Conservation (phyloP, 2,797 vertebrate species). For the Etheostoma nigrum region DNA sequence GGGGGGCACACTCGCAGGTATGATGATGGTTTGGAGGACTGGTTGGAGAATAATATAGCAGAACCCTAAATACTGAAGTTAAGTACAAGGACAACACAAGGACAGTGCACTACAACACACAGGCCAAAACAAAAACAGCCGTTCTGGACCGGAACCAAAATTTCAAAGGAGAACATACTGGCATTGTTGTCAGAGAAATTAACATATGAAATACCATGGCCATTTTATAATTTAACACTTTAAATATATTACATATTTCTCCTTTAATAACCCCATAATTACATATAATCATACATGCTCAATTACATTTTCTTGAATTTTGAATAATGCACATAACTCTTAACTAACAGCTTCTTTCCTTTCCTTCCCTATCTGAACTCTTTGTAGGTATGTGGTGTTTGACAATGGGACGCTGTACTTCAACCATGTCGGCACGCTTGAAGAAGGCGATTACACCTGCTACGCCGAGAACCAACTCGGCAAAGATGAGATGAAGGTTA, state of each 20-base stretch:
- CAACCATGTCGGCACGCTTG: conserved; percentile 89
- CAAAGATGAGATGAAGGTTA: conserved; percentile 93
- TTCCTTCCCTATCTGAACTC: not conserved
- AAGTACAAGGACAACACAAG: no score
- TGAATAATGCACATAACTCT: not conserved
- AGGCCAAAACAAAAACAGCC: no score
- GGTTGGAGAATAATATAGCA: no score
- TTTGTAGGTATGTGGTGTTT: conserved; percentile 88
- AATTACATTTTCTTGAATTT: not conserved
- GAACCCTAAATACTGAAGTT: no score
- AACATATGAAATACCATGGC: no score
- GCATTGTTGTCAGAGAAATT: no score
- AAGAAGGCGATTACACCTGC: conserved; percentile 95
- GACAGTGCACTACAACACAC: no score
- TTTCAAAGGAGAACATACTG: no score
- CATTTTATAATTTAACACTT: no score
- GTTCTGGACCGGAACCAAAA: no score
- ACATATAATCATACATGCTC: not conserved
- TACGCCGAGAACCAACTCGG: conserved; percentile 93
- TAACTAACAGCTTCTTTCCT: not conserved
- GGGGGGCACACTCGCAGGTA: conserved; percentile 84
- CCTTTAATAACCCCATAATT: not conserved
- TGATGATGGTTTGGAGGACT: not conserved
- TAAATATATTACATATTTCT: no score
- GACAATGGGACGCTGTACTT: conserved; percentile 94